Conservation (phyloP, 2,797 vertebrate species). For the Leptoclinus maculatus region DNA sequence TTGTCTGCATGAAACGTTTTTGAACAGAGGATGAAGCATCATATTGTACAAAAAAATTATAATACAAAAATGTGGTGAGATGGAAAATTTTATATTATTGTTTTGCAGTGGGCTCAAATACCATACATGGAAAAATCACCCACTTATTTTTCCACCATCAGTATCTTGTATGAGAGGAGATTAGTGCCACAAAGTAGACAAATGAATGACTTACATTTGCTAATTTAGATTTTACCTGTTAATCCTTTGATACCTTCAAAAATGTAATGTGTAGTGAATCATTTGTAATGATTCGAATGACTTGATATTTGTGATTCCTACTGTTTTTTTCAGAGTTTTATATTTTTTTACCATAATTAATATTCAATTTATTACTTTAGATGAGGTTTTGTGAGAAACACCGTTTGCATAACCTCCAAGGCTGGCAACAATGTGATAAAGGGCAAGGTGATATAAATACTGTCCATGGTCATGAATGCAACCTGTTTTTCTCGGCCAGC, state of each 20-base stretch:
- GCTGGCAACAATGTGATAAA: background rate
- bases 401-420: background rate
- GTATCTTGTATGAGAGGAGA: background rate
- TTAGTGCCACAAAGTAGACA: background rate
- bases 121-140: no score
- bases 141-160: background rate
- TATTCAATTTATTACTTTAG: background rate
- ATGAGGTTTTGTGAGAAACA: background rate
- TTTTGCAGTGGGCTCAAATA: background rate
- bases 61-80: background rate
- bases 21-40: background rate
- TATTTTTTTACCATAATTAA: background rate
- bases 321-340: background rate
- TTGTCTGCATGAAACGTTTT: background rate
- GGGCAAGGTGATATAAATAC: background rate
- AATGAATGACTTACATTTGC: background rate
- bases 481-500: slow-evolving; percentile 9
- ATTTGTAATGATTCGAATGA: background rate
- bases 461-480: background rate
- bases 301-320: background rate
- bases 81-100: background rate
- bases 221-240: background rate
- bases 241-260: background rate
- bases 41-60: background rate
- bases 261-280: background rate